Conservation (phyloP, 2,113 vertebrate species). For the Megaceryle torquata region DNA sequence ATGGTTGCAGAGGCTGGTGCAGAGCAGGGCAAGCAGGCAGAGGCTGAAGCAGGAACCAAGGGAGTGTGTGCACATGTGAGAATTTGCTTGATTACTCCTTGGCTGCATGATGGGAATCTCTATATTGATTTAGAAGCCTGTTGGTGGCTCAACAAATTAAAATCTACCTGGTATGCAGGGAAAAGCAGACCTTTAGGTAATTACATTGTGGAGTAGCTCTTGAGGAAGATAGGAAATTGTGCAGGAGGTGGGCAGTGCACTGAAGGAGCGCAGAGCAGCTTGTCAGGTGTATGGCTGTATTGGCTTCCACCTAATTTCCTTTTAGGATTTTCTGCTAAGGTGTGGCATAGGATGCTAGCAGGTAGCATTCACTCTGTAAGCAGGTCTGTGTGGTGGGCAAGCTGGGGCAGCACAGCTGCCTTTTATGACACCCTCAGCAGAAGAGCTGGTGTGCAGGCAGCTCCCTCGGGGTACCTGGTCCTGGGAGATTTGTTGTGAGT, state of each 20-base stretch:
- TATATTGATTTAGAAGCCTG: constrained; percentile 10
- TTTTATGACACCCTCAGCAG: neutral
- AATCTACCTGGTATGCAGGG: neutral
- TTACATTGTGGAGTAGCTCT: neutral
- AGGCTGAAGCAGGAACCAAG: neutral
- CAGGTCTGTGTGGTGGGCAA: neutral
- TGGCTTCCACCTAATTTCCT: constrained; percentile 14
- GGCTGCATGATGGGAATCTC: neutral
- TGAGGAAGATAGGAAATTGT: neutral
- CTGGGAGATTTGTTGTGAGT: neutral
- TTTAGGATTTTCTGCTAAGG: neutral
- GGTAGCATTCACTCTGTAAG: neutral
- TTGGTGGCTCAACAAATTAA: neutral
- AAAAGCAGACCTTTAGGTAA: neutral
- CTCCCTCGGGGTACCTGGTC: neutral
- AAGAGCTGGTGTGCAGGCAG: neutral
- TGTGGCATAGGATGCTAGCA: neutral
- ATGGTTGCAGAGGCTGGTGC: accelerated
- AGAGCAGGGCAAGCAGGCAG: neutral
- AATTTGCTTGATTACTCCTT: neutral
- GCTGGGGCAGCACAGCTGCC: neutral
- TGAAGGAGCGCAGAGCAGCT: neutral
- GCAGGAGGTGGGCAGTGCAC: neutral
- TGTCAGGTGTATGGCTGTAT: neutral
- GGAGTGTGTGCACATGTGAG: neutral